phyloP scores from a whole-genome alignment of 2,888 invertebrate species.

The Hofmannophila pseudospretella region DNA sequence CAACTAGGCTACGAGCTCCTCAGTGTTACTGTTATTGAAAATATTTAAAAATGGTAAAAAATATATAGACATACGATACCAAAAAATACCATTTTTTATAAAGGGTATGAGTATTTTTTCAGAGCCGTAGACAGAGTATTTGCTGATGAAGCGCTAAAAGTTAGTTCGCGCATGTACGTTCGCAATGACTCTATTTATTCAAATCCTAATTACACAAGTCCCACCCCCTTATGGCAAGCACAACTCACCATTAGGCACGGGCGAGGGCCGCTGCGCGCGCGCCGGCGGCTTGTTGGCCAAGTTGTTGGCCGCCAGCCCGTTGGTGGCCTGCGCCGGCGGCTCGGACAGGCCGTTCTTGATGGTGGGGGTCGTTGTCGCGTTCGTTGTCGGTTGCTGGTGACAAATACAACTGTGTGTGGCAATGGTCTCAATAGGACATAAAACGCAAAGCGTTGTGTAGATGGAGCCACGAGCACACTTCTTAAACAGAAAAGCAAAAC shows the following conservation, averaged over 20 bases:
- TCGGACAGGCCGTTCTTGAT: conserved; percentile 55
- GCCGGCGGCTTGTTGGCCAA: conserved; percentile 52
- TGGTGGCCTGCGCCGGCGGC: conserved; percentile 31
- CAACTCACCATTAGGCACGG: neutral
- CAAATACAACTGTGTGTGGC: no score
- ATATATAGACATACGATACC: no score
- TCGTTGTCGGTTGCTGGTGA: conserved; percentile 35
- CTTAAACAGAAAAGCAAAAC: no score
- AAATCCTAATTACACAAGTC: neutral
- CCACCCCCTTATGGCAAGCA: neutral
- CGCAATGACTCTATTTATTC: conserved; percentile 9
- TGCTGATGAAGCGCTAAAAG: neutral
- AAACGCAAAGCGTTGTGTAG: no score
- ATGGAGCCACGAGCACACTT: no score
- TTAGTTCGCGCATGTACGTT: neutral
- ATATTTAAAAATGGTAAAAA: neutral
- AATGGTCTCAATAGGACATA: no score
- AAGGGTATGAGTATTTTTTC: no score
- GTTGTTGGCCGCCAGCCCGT: conserved; percentile 32
- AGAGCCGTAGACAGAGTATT: no score
- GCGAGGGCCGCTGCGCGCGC: conserved; percentile 26
- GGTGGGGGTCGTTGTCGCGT: conserved; percentile 29
- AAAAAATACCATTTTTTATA: no score
- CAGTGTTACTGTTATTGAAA: no score
- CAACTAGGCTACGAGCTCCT: no score